Evolutionary conservation across 2,888 invertebrate genomes (phyloP).

Genomic region (Drosophila incognita): DNA sequence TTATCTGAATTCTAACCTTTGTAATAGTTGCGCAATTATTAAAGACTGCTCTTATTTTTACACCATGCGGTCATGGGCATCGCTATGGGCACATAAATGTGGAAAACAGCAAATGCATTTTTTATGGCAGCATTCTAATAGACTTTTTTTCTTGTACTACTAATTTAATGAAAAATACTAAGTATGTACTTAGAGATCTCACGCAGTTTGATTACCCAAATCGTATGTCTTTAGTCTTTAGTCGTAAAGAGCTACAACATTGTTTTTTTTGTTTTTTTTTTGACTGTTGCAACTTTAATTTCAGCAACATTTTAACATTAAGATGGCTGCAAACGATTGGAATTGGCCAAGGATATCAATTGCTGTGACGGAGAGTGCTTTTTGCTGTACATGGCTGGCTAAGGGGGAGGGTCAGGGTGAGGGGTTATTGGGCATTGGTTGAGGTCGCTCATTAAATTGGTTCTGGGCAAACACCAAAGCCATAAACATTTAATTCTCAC

Average conservation of each 20-base stretch:
- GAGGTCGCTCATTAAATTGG: conserved; percentile 73
- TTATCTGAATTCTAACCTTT: neutral
- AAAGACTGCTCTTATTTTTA: neutral
- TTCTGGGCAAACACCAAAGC: conserved; percentile 63
- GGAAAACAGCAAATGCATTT: neutral
- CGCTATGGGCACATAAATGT: neutral
- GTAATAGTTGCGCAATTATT: neutral
- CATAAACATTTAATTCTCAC: conserved; percentile 77
- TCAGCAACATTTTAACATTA: conserved; percentile 52
- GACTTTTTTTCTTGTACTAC: neutral
- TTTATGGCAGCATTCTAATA: neutral
- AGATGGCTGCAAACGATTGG: conserved; percentile 38
- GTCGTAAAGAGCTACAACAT: conserved; percentile 35
- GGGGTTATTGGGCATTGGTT: conserved; percentile 30
- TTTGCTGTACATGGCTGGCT: conserved; percentile 57
- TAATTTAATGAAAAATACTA: conserved; percentile 2
- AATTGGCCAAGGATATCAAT: conserved; percentile 61
- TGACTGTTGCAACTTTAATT: conserved; percentile 31
- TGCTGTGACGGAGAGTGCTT: conserved; percentile 71
- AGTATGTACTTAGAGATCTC: conserved; percentile 1
- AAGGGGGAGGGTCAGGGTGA: conserved; percentile 1
- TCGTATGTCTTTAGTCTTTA: conserved; percentile 1
- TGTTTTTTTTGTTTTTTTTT: conserved; percentile 15
- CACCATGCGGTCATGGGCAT: neutral
- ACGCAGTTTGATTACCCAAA: conserved; percentile 6